Evolutionary conservation across 1,140 invertebrate species (phyloP).

Genomic region (Heliconius hewitsoni): DNA sequence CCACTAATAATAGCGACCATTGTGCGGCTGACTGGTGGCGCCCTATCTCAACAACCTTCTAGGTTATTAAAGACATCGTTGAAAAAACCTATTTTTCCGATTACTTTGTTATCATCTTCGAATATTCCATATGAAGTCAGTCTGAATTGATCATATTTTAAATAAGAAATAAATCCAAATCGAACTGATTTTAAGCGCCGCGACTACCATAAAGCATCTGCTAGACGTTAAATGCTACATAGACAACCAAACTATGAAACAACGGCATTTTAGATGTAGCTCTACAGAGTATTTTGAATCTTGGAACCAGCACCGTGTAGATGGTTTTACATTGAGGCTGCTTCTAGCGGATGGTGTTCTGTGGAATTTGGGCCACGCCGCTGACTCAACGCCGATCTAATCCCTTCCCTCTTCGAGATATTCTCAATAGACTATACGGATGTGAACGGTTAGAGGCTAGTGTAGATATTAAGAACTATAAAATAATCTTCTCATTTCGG

Average conservation of each 20-base stretch:
- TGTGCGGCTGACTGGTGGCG: conserved; percentile 45
- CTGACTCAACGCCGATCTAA: conserved; percentile 76
- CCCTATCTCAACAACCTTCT: conserved; percentile 28
- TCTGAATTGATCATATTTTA: background rate
- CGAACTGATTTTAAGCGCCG: conserved; percentile 35
- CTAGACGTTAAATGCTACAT: conserved; percentile 63
- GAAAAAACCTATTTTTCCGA: background rate
- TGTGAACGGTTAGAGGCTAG: conserved; percentile 40
- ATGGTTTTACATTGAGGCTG: conserved; percentile 50
- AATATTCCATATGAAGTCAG: background rate
- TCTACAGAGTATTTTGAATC: conserved; percentile 45
- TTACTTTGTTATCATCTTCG: background rate
- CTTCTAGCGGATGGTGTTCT: conserved; percentile 68
- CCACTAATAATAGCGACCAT: conserved; percentile 59
- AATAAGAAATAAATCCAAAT: conserved; percentile 20
- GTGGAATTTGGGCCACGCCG: conserved; percentile 75
- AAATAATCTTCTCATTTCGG: conserved; percentile 17
- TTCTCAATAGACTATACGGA: conserved; percentile 54
- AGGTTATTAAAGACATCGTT: background rate
- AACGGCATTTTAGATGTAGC: conserved; percentile 60
- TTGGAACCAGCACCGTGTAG: conserved; percentile 39
- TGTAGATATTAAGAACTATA: conserved; percentile 23
- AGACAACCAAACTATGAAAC: conserved; percentile 63
- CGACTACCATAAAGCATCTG: conserved; percentile 63
- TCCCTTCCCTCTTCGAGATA: conserved; percentile 67